Conservation (phyloP, 2,113 vertebrate genomes). For the Typhlomys cinereus region DNA sequence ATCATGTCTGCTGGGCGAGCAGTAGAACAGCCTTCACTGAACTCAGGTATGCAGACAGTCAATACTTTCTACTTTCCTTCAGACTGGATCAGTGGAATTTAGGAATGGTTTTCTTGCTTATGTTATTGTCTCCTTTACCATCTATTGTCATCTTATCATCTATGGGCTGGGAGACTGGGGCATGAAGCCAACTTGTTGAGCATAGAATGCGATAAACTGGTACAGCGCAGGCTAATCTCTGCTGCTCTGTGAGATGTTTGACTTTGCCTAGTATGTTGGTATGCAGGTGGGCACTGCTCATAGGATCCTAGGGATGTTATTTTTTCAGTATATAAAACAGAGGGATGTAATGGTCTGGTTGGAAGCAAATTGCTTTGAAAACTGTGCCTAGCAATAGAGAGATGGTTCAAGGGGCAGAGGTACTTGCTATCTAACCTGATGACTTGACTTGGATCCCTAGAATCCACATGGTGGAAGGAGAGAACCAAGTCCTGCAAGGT, state of each 20-base stretch:
- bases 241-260: neutral
- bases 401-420: too few species aligned
- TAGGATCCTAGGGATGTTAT: neutral
- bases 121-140: constrained; percentile 44
- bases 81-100: constrained; percentile 47
- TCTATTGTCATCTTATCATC: too few species aligned
- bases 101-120: constrained; percentile 14
- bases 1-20: neutral
- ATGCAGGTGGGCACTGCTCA: neutral
- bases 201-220: neutral
- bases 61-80: constrained; percentile 31
- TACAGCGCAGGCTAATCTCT: neutral
- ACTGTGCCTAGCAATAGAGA: constrained; percentile 12
- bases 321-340: neutral
- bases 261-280: neutral
- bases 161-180: too few species aligned
- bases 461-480: too few species aligned
- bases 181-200: constrained; percentile 22
- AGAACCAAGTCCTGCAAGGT: too few species aligned
- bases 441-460: too few species aligned
- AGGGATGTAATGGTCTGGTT: constrained; percentile 21
- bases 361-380: constrained; percentile 49
- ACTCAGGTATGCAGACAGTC: constrained; percentile 23
- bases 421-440: too few species aligned
- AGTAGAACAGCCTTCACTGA: constrained; percentile 8